Base-by-base conservation (phyloP, 2,888 invertebrate species). In the Troglohyphantes excavatus region DNA sequence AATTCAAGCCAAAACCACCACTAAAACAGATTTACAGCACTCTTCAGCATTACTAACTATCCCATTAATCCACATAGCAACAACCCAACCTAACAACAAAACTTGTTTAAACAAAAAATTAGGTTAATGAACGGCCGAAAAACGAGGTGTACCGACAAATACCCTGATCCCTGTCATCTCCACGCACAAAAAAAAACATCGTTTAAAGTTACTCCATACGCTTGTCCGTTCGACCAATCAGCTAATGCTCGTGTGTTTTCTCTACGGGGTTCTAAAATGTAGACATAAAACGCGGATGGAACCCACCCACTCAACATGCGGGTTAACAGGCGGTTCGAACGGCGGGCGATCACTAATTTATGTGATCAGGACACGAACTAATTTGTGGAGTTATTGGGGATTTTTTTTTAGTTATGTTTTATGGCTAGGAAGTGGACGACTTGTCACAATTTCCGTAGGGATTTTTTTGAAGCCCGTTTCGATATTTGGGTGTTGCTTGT, bases 251-350 rank as follows among this genome's bases (percentile, higher is more conserved):
- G 53, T 13, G n/a, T n/a, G 2, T 53, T 53, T 53, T 53, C 53
- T n/a, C 53, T 53, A 53, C 53, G 53, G 53, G 53, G 53, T n/a
- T 53, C 17, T 17, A 53, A 53, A 53, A 53, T 53, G 53, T 53
- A 53, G 53, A 53, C 53, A 53, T 53, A 53, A 53, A 53, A 53
- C 53, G 53, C 53, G 17, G n/a, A n/a, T n/a, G n/a, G n/a, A n/a
- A n/a, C n/a, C n/a, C n/a, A n/a, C n/a, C n/a, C n/a, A n/a, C 9
- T 53, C 5, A n/a, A 53, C 13, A 53, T 17, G n/a, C 53, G 5
- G n/a, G 17, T n/a, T 53, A 53, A 13, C 13, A 17, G 5, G 17
- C 5, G 53, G 53, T n/a, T 53, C 53, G n/a, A 53, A n/a, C 53
- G n/a, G 17, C 53, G 17, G 53, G 53, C 5, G 53, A 53, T 53